Base-by-base conservation (phyloP, 2,113 vertebrate genomes). In the Brienomyrus longianalis region DNA sequence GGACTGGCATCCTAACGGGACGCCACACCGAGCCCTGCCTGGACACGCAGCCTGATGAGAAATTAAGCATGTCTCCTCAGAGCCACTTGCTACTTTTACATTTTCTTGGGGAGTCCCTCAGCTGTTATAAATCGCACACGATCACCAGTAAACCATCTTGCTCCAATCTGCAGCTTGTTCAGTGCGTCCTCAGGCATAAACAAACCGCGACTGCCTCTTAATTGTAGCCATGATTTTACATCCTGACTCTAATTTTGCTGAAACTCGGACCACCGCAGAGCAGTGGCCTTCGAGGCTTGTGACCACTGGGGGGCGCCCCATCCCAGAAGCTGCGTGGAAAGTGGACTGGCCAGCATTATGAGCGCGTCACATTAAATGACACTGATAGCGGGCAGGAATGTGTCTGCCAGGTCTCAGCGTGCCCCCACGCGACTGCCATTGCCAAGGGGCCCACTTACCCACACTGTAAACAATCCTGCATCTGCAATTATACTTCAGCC, bases 151-250 rank as follows among this genome's bases (percentile, higher is more conserved):
- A 91, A 91, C 92, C 88, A 92, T 90, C 2, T 6, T 27, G 48
- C 90, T 90, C 87, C 52, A 52, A 74, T 62, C 5, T 54, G 8
- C 50, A 35, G 86, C 90, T 92, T 92, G 91, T 92, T 93, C 89
- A 88, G 88, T 80, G 90, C 62, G 52, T 94, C 93, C 92, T 92
- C 74, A 87, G 92, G 90, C 91, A 90, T 84, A 89, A 93, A 94
- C 92, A 91, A 90, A 92, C 43, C 74, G 0, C 86, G 39, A 3
- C 90, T 80, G 91, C 21, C 52, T 91, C 91, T 92, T 94, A 93
- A 94, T 93, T 93, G 93, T 62, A 0, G 43, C 86, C 74, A 88
- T 92, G 92, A 93, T 94, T 93, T 93, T 93, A 92, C 70, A 91
- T 89, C 90, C 92, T 91, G 90, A 93, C 90, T 89, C 89, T 94